Conservation (phyloP, 2,888 invertebrate species). For the Aricia artaxerxes region DNA sequence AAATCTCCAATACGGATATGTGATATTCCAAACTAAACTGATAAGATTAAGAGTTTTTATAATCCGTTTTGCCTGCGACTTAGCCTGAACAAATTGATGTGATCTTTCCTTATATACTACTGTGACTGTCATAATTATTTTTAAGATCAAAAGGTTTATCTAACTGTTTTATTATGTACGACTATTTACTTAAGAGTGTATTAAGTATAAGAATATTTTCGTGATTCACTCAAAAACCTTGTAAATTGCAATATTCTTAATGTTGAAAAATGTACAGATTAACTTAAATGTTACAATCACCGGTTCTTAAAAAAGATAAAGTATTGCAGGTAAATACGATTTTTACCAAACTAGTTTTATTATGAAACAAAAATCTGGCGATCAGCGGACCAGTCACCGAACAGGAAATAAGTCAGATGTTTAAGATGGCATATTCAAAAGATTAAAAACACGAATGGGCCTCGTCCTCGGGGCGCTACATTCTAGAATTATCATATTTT, state of each 20-base stretch:
- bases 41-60: not conserved
- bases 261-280: not conserved
- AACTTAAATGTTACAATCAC: not conserved
- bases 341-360: constrained; percentile 36
- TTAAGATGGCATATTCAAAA: constrained; percentile 21
- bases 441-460: constrained; percentile 9
- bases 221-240: not conserved
- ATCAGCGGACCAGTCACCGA: constrained; percentile 18
- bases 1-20: constrained; percentile 56
- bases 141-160: not conserved
- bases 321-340: constrained; percentile 30
- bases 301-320: constrained; percentile 10
- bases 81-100: not conserved
- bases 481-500: constrained; percentile 22
- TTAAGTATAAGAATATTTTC: not conserved
- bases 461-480: not conserved
- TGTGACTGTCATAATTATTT: not conserved
- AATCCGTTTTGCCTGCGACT: not conserved
- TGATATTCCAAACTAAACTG: constrained; percentile 13
- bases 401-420: constrained; percentile 26
- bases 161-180: no score
- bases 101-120: not conserved
- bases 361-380: constrained; percentile 34
- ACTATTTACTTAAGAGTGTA: no score
- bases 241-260: not conserved